Evolutionary conservation across 2,113 vertebrate genomes (phyloP), one percentile per base, ranked within the genome.

Genomic region (Dasyurus viverrinus): DNA sequence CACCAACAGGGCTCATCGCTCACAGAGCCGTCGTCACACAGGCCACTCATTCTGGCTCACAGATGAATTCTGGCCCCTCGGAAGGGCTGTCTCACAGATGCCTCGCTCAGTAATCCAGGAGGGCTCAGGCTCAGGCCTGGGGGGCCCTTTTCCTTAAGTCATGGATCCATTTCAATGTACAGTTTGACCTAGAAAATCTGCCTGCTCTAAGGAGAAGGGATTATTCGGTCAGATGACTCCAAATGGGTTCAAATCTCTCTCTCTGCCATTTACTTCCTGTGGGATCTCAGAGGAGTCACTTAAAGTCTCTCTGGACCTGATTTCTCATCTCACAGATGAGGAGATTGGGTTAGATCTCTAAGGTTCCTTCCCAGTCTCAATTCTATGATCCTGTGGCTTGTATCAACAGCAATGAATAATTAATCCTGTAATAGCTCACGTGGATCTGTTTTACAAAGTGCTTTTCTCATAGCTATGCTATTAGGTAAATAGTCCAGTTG

Each of bases 11-110:
- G 10, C 89, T 52, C 16, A 0, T 23, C n/a, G 54, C 8, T 53
- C 24, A 23, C 0, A 1, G 2, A 1, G 3, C 8, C 42, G 7
- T 27, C 76, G 25, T 89, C 90, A 55, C 23, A 42, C 0, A 26
- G 8, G 53, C 48, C 50, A 0, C 3, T 36, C 50, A 76, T 53
- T 30, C 25, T 27, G 14, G 55, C 24, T 48, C 27, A 8, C 42
- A 36, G 27, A 50, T 25, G 27, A 53, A 11, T 27, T 91, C 30
- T 2, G 24, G 0, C 53, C 55, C 24, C 55, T 26, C 26, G 76
- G 30, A 84, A 84, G 16, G 22, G 19, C 68, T 23, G 68, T n/a
- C 36, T 84, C 16, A 84, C 91, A 84, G 68, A 84, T 84, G 30
- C 36, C 36, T 42, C 0, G 6, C 42, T 84, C n/a, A 23, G 36